Percentiles rank a stretch among this genome's conserved stretches.
Conservation (phyloP, 1,140 invertebrate genomes). For the Drosophila ananassae region DNA sequence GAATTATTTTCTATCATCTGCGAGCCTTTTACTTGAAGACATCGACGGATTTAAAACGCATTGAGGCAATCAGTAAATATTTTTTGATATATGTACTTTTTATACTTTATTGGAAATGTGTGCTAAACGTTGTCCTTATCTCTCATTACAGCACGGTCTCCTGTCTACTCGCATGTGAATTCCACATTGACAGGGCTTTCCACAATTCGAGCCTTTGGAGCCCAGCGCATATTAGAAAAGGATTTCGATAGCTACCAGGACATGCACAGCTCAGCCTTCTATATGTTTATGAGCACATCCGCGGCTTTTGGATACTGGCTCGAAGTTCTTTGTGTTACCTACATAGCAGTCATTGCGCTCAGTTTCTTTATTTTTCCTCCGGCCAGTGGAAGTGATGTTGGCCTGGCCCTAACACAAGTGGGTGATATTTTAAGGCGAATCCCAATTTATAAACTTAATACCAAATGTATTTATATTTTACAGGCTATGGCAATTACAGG, state of each 20-base stretch:
- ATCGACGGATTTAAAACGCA: constrained; percentile 92
- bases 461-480: neutral
- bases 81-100: neutral
- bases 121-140: constrained; percentile 85
- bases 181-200: constrained; percentile 94
- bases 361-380: constrained; percentile 88
- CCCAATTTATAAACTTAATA: neutral
- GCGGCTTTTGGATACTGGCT: constrained; percentile 91
- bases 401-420: constrained; percentile 90
- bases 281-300: constrained; percentile 87
- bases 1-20: constrained; percentile 89
- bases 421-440: neutral
- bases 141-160: constrained; percentile 88
- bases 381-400: constrained; percentile 89
- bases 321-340: constrained; percentile 90
- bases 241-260: constrained; percentile 93
- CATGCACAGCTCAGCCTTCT: constrained; percentile 88
- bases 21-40: constrained; percentile 92
- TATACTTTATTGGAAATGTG: no score
- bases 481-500: constrained; percentile 90
- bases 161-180: constrained; percentile 94
- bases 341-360: constrained; percentile 89
- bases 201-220: constrained; percentile 94
- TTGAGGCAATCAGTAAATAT: constrained; percentile 94
- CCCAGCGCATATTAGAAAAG: constrained; percentile 90